These are phyloP conservation scores for Catagonus wagneri DNA, from an alignment of 2,113 vertebrate genomes.

Conservation along the genomic window DNA sequence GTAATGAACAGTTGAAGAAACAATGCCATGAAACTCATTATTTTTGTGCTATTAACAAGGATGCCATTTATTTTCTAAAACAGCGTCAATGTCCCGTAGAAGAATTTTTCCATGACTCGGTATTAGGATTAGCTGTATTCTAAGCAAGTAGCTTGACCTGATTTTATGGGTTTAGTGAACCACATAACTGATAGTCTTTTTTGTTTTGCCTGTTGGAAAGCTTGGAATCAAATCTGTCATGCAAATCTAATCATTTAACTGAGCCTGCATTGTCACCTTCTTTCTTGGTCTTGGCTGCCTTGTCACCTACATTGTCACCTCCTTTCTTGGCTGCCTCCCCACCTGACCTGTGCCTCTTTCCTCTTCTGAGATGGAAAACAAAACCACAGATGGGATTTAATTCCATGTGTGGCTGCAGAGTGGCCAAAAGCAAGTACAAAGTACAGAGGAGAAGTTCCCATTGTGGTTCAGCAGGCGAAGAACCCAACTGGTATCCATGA, in stretches of 20 bases:
- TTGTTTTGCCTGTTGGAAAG: not conserved
- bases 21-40: not conserved
- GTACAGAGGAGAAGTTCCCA: rapidly evolving
- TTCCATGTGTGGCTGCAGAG: not conserved
- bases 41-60: not conserved
- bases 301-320: rapidly evolving
- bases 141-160: not conserved
- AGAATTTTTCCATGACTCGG: not conserved
- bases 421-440: not conserved
- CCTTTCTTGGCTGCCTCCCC: not conserved
- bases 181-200: not conserved
- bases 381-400: not conserved
- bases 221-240: not conserved
- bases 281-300: no score
- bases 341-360: not conserved
- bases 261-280: not conserved
- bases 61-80: not conserved
- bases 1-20: not conserved
- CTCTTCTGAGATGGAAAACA: not conserved
- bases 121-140: not conserved
- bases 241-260: not conserved
- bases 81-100: not conserved
- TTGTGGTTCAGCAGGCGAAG: no score
- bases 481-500: no score
- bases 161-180: not conserved